Base-by-base conservation (phyloP, 2,888 invertebrate species). In the Epirrhoe alternata region DNA sequence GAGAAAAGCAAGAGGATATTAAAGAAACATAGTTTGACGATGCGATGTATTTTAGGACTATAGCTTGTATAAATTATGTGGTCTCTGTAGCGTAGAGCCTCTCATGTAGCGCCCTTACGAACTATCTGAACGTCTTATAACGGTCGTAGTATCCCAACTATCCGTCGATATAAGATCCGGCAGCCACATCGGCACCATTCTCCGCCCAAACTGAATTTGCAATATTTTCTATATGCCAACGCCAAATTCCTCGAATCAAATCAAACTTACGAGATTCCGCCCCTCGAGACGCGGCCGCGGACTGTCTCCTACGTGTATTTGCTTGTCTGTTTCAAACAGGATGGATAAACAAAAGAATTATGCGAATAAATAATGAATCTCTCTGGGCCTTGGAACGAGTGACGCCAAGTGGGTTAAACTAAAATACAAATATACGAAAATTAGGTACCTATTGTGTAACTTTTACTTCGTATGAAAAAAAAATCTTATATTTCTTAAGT, bases 201-300 rank as follows among this genome's bases (percentile, higher is more conserved):
- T 68, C 60, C 64, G 33, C 55, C 66, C 73, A 80, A 82, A 85
- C 80, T 78, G 80, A 82, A 86, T 88, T 85, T 83, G 82, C 82
- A 84, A 87, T 85, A 87, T 86, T 86, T 87, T 86, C 85, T 79
- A 80, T 76, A 76, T 74, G 77, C 73, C 77, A 49, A 73, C 78
- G 75, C 81, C 79, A 79, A 84, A 88, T 87, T 85, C 80, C 61
- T 77, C 75, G 83, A 88, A 89, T 88, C 86, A 84, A 89, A 89
- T 90, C 88, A 86, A 89, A 89, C 77, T 89, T 84, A 80, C 81
- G 78, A 81, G 80, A 82, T 84, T 82, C 75, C 72, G 73, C 78
- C 85, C 82, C 86, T 69, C 73, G 84, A 82, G 86, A 80, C 73
- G 69, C 53, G 54, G 53, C 47, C 10, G 6, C 38, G 53, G 57